Conservation (phyloP, 2,113 vertebrate species). For the Turdus rufiventris region DNA sequence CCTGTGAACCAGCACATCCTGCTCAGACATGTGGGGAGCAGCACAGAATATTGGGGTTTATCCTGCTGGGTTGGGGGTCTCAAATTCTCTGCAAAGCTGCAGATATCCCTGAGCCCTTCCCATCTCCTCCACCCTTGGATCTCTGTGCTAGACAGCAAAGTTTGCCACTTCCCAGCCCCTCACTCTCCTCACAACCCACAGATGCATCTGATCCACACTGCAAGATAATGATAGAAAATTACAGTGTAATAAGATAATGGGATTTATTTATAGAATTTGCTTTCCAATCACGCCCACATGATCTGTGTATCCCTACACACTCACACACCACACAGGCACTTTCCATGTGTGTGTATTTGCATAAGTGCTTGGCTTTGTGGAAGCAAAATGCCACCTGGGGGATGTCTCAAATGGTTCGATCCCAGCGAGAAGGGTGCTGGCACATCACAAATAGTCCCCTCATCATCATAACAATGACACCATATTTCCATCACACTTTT, state of each 20-base stretch:
- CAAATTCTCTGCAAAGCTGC: neutral
- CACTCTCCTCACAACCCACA: conserved; percentile 1
- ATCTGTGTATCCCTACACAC: neutral
- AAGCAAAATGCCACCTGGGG: conserved; percentile 54
- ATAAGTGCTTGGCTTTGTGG: conserved; percentile 56
- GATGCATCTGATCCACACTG: conserved; percentile 58
- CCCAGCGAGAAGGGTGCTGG: conserved; percentile 13
- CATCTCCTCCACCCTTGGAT: neutral
- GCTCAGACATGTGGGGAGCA: fast-evolving
- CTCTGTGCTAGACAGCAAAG: neutral
- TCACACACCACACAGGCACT: neutral
- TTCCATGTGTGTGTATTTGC: conserved; percentile 29
- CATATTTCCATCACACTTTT: conserved; percentile 12
- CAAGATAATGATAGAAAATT: conserved; percentile 61
- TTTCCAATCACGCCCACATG: conserved; percentile 40
- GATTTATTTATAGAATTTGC: conserved; percentile 64
- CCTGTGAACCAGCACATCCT: fast-evolving
- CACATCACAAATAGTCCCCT: conserved; percentile 45
- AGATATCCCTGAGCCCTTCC: neutral
- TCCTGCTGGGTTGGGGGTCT: fast-evolving
- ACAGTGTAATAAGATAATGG: conserved; percentile 63
- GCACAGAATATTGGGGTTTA: neutral
- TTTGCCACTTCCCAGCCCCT: conserved; percentile 48
- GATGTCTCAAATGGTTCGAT: conserved; percentile 37
- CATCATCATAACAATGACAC: conserved; percentile 58